Evolutionary conservation across 92 coral and sea anemone genomes (phyloP), one percentile per base, ranked within the genome.

Genomic region (Pocillopora grandis): DNA sequence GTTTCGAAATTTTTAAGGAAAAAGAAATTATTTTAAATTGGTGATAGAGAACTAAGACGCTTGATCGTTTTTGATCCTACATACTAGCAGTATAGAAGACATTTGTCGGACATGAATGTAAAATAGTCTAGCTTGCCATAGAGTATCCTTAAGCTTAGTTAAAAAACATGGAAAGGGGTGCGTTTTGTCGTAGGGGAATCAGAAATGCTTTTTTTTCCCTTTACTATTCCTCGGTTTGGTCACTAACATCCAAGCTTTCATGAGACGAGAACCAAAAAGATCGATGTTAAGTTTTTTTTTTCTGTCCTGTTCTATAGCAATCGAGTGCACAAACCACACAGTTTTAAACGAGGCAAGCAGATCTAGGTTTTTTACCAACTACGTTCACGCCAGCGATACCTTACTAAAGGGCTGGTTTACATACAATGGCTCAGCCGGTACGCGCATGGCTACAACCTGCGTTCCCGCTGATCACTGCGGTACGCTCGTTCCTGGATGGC

Each of bases 391-490:
- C 12, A 66, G 60, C 59, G 83, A 84, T 70, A 27, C 19, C 10
- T 76, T 58, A n/a, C 58, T 84, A 8, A 66, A 23, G 6, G 77
- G 59, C 33, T 84, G 88, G 88, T 84, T 76, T 10, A 20, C 66
- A 36, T 77, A 71, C 48, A 69, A 68, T 68, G 85, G 79, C 62
- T 68, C 79, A 33, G 75, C 85, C 1, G 87, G 90, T 27, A 81
- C 14, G 15, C 87, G 58, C 20, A 87, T 87, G 35, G 66, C 90
- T 5, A 87, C 87, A 20, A 48, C 81, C 19, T 87, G 90, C 36
- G 90, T 87, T 61, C 64, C 73, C 14, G 9, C 73, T 15, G 58
- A 18, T 7, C 76, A 73, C 55, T 87, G 90, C 18, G 90, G 90
- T 10, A 72, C 90, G 10, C 27, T 20, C 1, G 37, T 16, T 21